Evolutionary conservation across 2,113 vertebrate genomes (phyloP).

Genomic region (Pyrgilauda ruficollis): DNA sequence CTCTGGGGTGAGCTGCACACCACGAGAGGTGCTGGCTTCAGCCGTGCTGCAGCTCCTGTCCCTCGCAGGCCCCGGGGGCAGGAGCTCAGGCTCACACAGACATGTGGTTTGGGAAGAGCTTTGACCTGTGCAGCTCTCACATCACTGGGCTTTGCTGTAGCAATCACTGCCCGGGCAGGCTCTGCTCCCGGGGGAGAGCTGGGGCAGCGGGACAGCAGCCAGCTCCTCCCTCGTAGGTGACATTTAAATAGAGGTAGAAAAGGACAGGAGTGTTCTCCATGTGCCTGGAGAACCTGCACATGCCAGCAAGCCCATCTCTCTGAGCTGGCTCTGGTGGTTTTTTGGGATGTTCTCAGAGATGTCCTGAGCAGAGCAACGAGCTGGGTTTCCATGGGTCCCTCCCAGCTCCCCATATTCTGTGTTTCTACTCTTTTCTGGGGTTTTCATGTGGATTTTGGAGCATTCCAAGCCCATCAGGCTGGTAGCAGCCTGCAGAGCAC

Average conservation of each 20-base stretch:
- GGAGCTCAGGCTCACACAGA: not conserved
- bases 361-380: not conserved
- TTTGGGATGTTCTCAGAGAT: not conserved
- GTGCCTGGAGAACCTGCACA: not conserved
- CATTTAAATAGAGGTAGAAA: not conserved
- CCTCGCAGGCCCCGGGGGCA: not conserved
- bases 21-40: accelerated
- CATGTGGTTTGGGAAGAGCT: not conserved
- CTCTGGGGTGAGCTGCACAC: accelerated
- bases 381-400: not conserved
- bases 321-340: no score
- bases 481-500: not conserved
- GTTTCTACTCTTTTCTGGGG: not conserved
- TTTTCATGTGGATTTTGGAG: not conserved
- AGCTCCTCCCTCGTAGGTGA: not conserved
- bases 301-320: not conserved
- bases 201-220: not conserved
- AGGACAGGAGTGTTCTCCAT: not conserved
- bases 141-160: not conserved
- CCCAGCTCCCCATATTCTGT: not conserved
- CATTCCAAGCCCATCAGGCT: not conserved
- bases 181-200: accelerated
- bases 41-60: not conserved
- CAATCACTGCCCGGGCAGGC: not conserved
- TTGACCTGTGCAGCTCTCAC: not conserved